phyloP scores from a whole-genome alignment of 2,113 vertebrate species.

The Crotalus viridis region DNA sequence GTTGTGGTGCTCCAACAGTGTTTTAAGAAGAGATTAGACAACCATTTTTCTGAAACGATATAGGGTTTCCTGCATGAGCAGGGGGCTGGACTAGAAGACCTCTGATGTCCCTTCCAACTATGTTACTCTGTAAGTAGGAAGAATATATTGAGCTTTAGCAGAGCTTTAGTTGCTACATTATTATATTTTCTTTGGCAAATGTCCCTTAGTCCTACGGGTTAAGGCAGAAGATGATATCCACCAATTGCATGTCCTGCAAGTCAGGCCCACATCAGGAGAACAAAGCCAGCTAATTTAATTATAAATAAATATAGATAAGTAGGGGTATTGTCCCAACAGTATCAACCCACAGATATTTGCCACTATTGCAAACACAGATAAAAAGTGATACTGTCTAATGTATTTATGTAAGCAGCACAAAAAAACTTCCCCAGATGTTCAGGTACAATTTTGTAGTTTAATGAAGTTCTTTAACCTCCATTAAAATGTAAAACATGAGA shows the following conservation, averaged over 20 bases:
- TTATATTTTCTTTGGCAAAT: neutral
- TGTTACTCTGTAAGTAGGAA: neutral
- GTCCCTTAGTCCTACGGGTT: neutral
- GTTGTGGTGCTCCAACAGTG: neutral
- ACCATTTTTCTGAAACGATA: no score
- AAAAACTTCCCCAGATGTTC: neutral
- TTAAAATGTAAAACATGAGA: constrained; percentile 5
- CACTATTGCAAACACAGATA: no score
- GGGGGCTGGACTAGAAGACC: neutral
- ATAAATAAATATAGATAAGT: neutral
- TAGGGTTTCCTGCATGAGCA: neutral
- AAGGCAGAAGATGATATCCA: neutral
- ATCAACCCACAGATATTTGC: no score
- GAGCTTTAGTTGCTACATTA: neutral
- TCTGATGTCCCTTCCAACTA: neutral
- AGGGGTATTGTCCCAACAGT: no score
- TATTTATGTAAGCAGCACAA: neutral
- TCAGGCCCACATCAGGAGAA: neutral
- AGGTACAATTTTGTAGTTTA: neutral
- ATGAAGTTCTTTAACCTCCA: neutral
- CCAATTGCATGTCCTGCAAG: neutral
- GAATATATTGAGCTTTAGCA: neutral
- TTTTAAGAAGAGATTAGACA: neutral
- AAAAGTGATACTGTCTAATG: neutral
- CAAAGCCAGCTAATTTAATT: neutral